Base-by-base conservation (phyloP, 2,888 invertebrate genomes). In the Apotomis betuletana region DNA sequence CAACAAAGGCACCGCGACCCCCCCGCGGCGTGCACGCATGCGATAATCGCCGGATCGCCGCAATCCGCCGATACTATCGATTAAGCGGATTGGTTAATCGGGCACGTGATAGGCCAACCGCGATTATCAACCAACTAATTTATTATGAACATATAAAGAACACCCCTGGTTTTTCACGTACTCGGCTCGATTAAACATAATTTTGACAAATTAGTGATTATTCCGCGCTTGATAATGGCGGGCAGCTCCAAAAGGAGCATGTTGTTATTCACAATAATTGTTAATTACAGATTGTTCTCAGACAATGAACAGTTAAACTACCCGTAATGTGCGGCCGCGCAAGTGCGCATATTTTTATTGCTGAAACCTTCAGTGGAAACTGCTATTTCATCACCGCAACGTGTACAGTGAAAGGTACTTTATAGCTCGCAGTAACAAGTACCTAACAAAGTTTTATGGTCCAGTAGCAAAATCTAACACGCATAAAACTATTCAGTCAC, bases 81-180 rank as follows among this genome's bases (percentile, higher is more conserved):
- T 71, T 71, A 71, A 71, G 49, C 68, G 38, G 41, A 67, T 71
- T 54, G 46, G 71, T 58, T 67, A 71, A 57, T 63, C 67, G 67
- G 51, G 58, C 72, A 72, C 72, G 72, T 72, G 72, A 72, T 72
- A 72, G 72, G 72, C 72, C 68, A 68, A 62, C 67, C 62, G 63
- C 58, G 68, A 72, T 72, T 72, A 72, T 59, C 72, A 27, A 38
- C 54, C 55, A 36, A 55, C 15, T 62, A 67, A 71, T 71, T 67
- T 71, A 71, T 36, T 71, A 67, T 51, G 65, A 49, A 70, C 70
- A 60, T 67, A 61, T 70, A 67, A 54, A 60, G 70, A 60, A 54
- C 9, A 9, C 51, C 63, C 13, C 9, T 44, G 64, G 52, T 64
- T 67, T 58, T 64, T 65, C 70, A 55, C 46, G 55, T 65, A 65